Evolutionary conservation across 2,113 vertebrate genomes (phyloP).

Genomic region (zebrafish (Danio rerio)): GRCz12tu NC_133198.1:6699501-6700000

Average conservation of each 20-base stretch:
- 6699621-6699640: constrained; percentile 23
- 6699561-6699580: constrained; percentile 72
- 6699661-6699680: constrained; percentile 14
- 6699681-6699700: constrained; percentile 61
- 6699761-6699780: constrained; percentile 26
- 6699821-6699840: no score
- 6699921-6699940: no score
- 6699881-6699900: no score
- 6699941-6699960: no score
- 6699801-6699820: no score
- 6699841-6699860: no score
- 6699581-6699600: constrained; percentile 68
- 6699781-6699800: constrained; percentile 7
- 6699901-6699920: no score
- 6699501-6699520: no score
- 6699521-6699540: no score
- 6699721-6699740: constrained; percentile 62
- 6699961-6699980: neutral
- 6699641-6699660: constrained; percentile 33
- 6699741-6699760: constrained; percentile 66
- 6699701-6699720: no score
- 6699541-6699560: no score
- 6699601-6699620: constrained; percentile 26
- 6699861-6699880: no score
- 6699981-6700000: neutral